These are phyloP conservation scores for Myrmecobius fasciatus DNA, from an alignment of 2,113 vertebrate genomes.

Conservation along the genomic window DNA sequence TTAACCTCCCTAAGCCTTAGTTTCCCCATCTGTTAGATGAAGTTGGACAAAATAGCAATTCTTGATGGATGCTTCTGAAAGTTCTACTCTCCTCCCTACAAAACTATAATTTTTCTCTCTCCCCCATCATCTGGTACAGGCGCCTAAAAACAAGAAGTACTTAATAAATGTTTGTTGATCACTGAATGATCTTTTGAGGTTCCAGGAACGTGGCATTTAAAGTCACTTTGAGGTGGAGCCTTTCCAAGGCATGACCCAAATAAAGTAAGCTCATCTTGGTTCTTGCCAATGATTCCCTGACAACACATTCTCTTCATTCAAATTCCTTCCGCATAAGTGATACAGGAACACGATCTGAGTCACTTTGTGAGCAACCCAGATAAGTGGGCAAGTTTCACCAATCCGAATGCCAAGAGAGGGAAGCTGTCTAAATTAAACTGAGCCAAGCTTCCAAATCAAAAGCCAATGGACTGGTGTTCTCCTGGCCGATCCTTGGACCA, in stretches of 20 bases:
- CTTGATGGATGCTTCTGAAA: neutral
- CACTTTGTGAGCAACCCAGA: neutral
- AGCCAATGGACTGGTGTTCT: neutral
- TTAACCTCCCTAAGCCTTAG: neutral
- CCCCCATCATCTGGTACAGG: neutral
- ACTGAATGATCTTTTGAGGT: neutral
- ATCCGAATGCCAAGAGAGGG: neutral
- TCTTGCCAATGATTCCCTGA: neutral
- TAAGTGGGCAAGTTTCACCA: neutral
- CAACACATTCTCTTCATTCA: neutral
- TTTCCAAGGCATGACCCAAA: neutral
- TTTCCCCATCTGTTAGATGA: neutral
- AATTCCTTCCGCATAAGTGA: neutral
- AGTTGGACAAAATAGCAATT: neutral
- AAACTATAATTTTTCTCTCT: neutral
- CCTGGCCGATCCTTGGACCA: rapidly evolving
- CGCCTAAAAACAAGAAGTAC: neutral
- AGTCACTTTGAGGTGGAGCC: neutral
- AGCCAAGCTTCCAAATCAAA: neutral
- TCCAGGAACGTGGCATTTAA: neutral
- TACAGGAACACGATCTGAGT: neutral
- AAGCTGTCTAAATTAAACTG: neutral
- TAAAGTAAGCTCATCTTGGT: neutral
- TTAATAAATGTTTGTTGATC: neutral
- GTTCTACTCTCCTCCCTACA: neutral